phyloP scores from a whole-genome alignment of 1,140 invertebrate species.

The Laupala kohalensis region DNA sequence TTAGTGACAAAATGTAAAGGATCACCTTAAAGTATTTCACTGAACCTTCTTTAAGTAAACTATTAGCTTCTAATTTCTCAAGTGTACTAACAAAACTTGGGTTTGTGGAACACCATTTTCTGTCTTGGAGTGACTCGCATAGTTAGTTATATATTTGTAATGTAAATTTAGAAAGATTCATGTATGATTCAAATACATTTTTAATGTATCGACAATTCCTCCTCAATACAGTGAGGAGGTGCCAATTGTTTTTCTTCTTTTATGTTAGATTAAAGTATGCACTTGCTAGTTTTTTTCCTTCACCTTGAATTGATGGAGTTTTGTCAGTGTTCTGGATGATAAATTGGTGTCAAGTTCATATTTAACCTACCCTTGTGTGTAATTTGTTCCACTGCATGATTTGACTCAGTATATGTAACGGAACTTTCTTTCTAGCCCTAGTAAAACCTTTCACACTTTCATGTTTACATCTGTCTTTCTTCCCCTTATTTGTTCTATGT shows the following conservation, averaged over 20 bases:
- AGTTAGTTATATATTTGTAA: no score
- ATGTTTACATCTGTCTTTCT: background rate
- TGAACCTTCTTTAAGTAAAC: no score
- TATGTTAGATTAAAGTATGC: background rate
- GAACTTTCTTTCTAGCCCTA: background rate
- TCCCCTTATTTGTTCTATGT: background rate
- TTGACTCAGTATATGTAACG: background rate
- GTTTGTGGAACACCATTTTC: no score
- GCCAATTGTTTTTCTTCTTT: background rate
- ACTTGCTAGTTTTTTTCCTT: background rate
- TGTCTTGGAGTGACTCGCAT: no score
- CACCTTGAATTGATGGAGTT: background rate
- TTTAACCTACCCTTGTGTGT: background rate
- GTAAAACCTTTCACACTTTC: background rate
- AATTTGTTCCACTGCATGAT: background rate
- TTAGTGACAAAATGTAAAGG: no score
- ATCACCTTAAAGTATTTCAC: no score
- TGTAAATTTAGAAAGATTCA: no score
- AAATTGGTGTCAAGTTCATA: background rate
- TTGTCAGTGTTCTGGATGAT: background rate
- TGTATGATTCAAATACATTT: no score
- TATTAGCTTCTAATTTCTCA: no score
- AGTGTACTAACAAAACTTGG: no score
- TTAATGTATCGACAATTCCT: no score
- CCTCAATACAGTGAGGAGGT: no score